Percentiles rank a stretch among this genome's conserved stretches.
Evolutionary conservation across 2,797 vertebrate genomes (phyloP).

Genomic region (Oreochromis grahami): DNA sequence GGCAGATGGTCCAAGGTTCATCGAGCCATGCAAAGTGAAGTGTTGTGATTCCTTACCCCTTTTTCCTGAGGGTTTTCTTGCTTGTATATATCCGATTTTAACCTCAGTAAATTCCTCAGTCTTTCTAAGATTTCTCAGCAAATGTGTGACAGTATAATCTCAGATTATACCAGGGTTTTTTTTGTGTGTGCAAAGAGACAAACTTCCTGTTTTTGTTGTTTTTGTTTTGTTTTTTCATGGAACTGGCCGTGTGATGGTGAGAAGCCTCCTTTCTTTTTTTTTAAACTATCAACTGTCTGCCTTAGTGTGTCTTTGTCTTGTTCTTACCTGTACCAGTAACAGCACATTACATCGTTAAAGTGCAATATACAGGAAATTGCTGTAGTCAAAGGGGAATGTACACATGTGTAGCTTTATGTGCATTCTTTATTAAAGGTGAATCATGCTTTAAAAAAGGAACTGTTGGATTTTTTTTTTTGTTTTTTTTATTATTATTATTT

Average conservation of each 20-base stretch:
- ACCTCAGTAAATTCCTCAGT: not conserved
- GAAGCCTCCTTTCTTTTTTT: not conserved
- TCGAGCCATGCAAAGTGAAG: not conserved
- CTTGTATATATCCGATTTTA: not conserved
- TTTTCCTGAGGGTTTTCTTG: not conserved
- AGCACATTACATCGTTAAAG: constrained; percentile 59
- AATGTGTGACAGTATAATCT: not conserved
- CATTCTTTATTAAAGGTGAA: constrained; percentile 60
- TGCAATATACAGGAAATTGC: constrained; percentile 54
- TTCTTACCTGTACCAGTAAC: constrained; percentile 41
- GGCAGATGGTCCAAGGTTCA: not conserved
- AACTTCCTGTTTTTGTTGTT: not conserved
- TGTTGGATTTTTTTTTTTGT: not conserved
- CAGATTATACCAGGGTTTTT: not conserved
- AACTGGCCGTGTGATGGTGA: not conserved
- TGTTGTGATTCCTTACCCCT: not conserved
- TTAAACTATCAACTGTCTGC: constrained; percentile 32
- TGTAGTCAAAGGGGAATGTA: constrained; percentile 60
- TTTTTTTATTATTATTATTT: not conserved
- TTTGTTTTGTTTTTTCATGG: not conserved
- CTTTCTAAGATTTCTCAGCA: not conserved
- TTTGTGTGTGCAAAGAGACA: not conserved
- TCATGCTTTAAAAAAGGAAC: constrained; percentile 38
- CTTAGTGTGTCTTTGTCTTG: constrained; percentile 38
- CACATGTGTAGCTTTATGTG: constrained; percentile 43